A percentile compares a stretch with the other conserved stretches of the same genome.
These are phyloP conservation scores for Altica lythri DNA, from an alignment of 2,888 invertebrate species.

Conservation along the genomic window DNA sequence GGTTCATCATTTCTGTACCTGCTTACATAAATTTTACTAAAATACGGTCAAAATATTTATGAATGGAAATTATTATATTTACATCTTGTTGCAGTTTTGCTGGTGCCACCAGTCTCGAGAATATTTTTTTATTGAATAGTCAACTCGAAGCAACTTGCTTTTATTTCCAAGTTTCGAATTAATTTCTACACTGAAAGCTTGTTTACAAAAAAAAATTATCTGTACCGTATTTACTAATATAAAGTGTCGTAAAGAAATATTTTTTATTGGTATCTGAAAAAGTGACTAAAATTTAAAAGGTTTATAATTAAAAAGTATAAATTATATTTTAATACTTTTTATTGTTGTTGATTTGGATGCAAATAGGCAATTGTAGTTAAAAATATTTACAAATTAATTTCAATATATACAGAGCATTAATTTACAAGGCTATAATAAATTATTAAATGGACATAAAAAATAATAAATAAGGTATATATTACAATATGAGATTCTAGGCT, in stretches of 20 bases:
- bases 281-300: no score
- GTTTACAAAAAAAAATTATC: no score
- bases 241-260: no score
- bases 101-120: slow-evolving; percentile 27
- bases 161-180: slow-evolving; percentile 15
- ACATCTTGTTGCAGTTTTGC: slow-evolving; percentile 39
- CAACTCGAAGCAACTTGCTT: slow-evolving; percentile 24
- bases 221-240: no score
- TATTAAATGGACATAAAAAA: slow-evolving; percentile 37
- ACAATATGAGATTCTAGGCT: slow-evolving; percentile 50
- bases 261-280: no score
- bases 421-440: slow-evolving; percentile 44
- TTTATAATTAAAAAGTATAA: no score
- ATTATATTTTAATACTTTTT: no score
- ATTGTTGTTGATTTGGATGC: no score
- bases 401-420: slow-evolving; percentile 43
- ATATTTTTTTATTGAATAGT: slow-evolving; percentile 32
- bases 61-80: slow-evolving; percentile 46
- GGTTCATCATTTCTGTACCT: slow-evolving; percentile 47
- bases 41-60: slow-evolving; percentile 50
- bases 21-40: slow-evolving; percentile 48
- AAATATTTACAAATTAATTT: slow-evolving; percentile 41
- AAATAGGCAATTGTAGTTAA: no score
- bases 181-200: not conserved
- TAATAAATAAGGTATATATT: slow-evolving; percentile 45